Percentiles rank a stretch among this genome's conserved stretches.
phyloP scores from a whole-genome alignment of 2,888 invertebrate species.

The Eristalis tenax region DNA sequence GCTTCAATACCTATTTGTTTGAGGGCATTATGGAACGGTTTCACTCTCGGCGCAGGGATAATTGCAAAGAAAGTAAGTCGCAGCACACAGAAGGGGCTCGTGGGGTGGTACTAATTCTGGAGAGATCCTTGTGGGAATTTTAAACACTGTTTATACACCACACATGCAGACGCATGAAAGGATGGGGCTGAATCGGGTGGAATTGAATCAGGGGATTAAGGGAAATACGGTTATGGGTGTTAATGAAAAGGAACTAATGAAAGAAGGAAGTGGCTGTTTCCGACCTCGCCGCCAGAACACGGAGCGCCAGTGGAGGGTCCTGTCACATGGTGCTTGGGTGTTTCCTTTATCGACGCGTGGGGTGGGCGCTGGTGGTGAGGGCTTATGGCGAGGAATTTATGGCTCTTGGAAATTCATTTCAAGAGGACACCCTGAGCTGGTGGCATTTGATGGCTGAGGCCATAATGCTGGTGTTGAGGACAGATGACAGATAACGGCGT shows the following conservation, averaged over 20 bases:
- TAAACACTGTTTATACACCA: slow-evolving; percentile 2
- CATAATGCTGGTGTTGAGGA: slow-evolving; percentile 1
- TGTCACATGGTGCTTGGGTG: neutral
- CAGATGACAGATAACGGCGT: neutral
- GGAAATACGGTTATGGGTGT: slow-evolving; percentile 54
- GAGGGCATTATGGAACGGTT: slow-evolving; percentile 1
- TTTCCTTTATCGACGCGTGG: neutral
- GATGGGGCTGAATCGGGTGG: slow-evolving; percentile 8
- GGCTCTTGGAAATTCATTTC: neutral
- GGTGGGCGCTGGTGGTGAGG: neutral
- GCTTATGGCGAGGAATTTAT: neutral
- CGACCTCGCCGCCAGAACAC: neutral
- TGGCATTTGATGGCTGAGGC: neutral
- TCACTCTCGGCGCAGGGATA: neutral
- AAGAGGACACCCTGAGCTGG: neutral
- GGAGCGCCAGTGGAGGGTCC: neutral
- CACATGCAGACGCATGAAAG: slow-evolving; percentile 26
- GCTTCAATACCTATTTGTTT: neutral
- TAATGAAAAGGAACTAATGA: slow-evolving; percentile 39
- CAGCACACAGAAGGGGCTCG: neutral
- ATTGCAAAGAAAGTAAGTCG: slow-evolving; percentile 9
- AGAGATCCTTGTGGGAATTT: slow-evolving; percentile 11
- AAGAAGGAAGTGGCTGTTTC: neutral
- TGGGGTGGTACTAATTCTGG: neutral
- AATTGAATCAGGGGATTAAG: slow-evolving; percentile 56